Evolutionary conservation across 2,888 invertebrate species (phyloP).

Genomic region (Celastrina argiolus): DNA sequence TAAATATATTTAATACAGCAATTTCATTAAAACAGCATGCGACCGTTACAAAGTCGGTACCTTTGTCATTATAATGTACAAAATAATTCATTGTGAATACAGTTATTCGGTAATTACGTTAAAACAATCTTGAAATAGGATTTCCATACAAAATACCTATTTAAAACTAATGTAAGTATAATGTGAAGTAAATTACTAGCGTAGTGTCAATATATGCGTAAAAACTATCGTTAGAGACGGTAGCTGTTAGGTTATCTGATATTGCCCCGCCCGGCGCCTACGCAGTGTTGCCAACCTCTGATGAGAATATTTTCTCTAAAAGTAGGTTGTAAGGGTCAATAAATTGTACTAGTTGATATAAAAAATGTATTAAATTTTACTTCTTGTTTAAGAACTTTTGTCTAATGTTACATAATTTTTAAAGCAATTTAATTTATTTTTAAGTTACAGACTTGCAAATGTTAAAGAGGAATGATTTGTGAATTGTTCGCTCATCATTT

Average conservation of each 20-base stretch:
- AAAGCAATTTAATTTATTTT: no score
- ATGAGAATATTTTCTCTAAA: background rate
- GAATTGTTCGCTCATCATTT: no score
- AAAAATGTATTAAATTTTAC: no score
- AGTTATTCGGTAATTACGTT: background rate
- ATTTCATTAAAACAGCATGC: background rate
- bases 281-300: background rate
- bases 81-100: background rate
- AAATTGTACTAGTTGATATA: no score
- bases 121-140: background rate
- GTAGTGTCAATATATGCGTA: constrained; percentile 3
- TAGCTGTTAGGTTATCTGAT: background rate
- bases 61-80: background rate
- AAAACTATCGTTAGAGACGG: constrained; percentile 3
- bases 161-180: background rate
- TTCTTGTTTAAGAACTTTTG: no score
- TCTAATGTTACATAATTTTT: no score
- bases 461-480: no score
- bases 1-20: background rate
- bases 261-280: background rate
- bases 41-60: background rate
- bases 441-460: no score
- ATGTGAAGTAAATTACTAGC: background rate
- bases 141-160: background rate
- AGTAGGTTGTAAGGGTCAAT: background rate